Conservation (phyloP, 2,888 invertebrate species). For the Habroteleia sp. region DNA sequence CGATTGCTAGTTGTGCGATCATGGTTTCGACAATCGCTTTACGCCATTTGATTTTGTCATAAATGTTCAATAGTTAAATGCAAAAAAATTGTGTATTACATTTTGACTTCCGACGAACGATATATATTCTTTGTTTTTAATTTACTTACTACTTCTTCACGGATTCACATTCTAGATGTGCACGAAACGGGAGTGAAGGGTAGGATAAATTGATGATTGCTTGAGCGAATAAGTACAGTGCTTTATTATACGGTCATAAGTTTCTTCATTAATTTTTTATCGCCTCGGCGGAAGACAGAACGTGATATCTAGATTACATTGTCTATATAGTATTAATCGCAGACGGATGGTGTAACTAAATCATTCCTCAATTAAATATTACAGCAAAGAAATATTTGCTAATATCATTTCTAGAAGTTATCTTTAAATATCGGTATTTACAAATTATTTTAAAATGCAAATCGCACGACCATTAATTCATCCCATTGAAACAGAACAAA, state of each 20-base stretch:
- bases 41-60: slow-evolving; percentile 14
- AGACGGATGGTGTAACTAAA: slow-evolving; percentile 37
- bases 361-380: slow-evolving; percentile 32
- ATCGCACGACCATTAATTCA: slow-evolving; percentile 1
- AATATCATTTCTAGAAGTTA: slow-evolving; percentile 21
- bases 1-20: slow-evolving; percentile 26
- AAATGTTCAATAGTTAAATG: slow-evolving; percentile 14
- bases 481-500: slow-evolving; percentile 5
- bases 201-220: slow-evolving; percentile 21
- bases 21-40: slow-evolving; percentile 12
- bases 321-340: slow-evolving; percentile 42
- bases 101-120: slow-evolving; percentile 52
- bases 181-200: background rate
- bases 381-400: slow-evolving; percentile 12
- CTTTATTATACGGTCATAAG: slow-evolving; percentile 28
- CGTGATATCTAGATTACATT: slow-evolving; percentile 50
- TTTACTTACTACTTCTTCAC: no score
- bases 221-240: slow-evolving; percentile 58
- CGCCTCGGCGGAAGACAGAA: slow-evolving; percentile 45
- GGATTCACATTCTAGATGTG: slow-evolving; percentile 1
- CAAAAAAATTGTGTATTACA: slow-evolving; percentile 28
- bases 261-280: slow-evolving; percentile 5
- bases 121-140: no score
- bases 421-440: background rate
- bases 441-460: slow-evolving; percentile 19